Evolutionary conservation across 1,140 invertebrate genomes (phyloP), one percentile per base, ranked within the genome.

Genomic region (Hirudo medicinalis): DNA sequence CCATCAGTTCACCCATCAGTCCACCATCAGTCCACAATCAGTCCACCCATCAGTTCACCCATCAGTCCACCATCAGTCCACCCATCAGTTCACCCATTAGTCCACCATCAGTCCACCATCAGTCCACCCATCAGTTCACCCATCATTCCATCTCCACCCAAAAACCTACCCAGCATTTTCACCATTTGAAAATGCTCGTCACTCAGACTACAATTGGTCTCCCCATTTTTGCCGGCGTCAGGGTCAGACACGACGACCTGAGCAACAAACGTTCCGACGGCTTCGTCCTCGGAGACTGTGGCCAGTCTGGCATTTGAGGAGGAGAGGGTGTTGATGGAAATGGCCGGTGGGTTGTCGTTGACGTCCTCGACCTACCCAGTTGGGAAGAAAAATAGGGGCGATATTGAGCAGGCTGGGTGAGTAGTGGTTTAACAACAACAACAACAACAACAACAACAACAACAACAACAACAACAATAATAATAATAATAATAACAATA

Each of bases 241-340:
- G 87, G 86, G 79, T 96, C 93, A 19, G 89, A 86, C 0, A 95
- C 90, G 0, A 89, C 90, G 19, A 95, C 89, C 0, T 91, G 92
- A 5, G 92, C 92, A 0, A 95, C 92, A 0, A 94, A 88, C 8
- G 90, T 90, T 20, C 91, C 91, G 78, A 91, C 92, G 22, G 85
- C 85, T 0, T 91, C 91, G 80, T 94, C 93, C 81, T 94, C 92
- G 78, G 94, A 91, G 0, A 96, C 91, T 0, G 89, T 92, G 4
- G 91, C 92, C 78, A 49, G n/a, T 25, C n/a, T 20, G 11, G 40
- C 25, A 25, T 53, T 32, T 19, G 69, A 54, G 13, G 69, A 25
- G 40, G 36, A 25, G 4, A 74, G 54, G 20, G 71, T 66, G 43
- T 72, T 72, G 71, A 74, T 70, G 49, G 67, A n/a, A 29, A 75